Conservation (phyloP, 2,113 vertebrate genomes). For the Mesitornis unicolor region DNA sequence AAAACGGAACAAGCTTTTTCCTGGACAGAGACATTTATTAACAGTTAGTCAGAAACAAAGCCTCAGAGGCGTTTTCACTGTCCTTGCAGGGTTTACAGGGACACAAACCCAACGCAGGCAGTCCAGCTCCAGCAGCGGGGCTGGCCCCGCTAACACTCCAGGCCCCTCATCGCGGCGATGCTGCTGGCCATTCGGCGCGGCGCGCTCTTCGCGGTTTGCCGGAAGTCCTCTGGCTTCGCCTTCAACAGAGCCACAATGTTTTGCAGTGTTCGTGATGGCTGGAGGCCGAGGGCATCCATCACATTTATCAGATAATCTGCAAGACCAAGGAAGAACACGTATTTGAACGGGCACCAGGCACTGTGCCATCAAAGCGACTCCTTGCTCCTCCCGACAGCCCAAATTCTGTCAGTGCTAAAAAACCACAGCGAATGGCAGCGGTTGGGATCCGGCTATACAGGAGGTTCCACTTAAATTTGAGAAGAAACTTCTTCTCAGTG, state of each 20-base stretch:
- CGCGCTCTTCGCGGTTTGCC: slow-evolving; percentile 80
- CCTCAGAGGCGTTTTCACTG: neutral
- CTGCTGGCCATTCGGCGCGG: slow-evolving; percentile 82
- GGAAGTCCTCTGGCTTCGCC: slow-evolving; percentile 86
- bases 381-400: accelerated
- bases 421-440: no score
- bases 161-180: slow-evolving; percentile 80
- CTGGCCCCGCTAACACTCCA: slow-evolving; percentile 73
- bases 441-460: no score
- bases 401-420: neutral
- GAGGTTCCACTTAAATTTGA: no score
- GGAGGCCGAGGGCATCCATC: slow-evolving; percentile 95
- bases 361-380: accelerated
- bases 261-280: slow-evolving; percentile 85
- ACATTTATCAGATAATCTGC: slow-evolving; percentile 95
- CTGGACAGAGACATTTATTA: neutral
- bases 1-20: neutral
- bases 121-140: neutral
- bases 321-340: neutral
- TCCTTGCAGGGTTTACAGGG: neutral
- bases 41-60: neutral
- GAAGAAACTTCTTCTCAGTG: no score
- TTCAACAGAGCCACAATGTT: slow-evolving; percentile 82
- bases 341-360: neutral
- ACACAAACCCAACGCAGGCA: neutral